Percentiles rank a stretch among this genome's conserved stretches.
Evolutionary conservation across 2,888 invertebrate genomes (phyloP).

Genomic region (Dione vanillae): DNA sequence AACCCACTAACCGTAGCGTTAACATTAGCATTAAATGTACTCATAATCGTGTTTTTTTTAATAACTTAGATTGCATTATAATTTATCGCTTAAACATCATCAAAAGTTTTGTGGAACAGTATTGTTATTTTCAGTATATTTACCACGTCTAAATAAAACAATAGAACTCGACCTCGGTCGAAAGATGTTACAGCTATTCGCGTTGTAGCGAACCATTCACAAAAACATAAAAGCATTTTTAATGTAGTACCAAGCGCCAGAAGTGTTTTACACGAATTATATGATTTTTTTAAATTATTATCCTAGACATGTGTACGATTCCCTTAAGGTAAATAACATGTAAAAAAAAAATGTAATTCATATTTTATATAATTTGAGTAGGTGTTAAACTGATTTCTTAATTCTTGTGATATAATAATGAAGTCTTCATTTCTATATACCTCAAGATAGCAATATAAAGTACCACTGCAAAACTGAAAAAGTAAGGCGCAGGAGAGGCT

Average conservation of each 20-base stretch:
- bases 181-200: slow-evolving; percentile 39
- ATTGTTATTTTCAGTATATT: slow-evolving; percentile 24
- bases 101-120: slow-evolving; percentile 12
- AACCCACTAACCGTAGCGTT: no score
- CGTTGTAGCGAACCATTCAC: slow-evolving; percentile 38
- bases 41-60: background rate
- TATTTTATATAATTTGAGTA: slow-evolving; percentile 1
- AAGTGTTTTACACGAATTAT: slow-evolving; percentile 28
- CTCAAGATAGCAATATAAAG: no score
- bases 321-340: background rate
- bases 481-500: no score
- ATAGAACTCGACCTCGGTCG: slow-evolving; percentile 40
- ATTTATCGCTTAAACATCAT: background rate
- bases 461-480: background rate
- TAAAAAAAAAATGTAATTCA: background rate
- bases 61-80: background rate
- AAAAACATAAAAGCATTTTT: slow-evolving; percentile 43
- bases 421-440: no score
- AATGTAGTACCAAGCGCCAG: slow-evolving; percentile 35
- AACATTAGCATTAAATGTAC: no score
- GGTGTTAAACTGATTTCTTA: background rate
- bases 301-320: background rate
- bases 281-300: slow-evolving; percentile 22
- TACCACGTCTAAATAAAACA: slow-evolving; percentile 36
- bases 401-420: no score